A percentile compares a stretch with the other conserved stretches of the same genome.
phyloP scores from a whole-genome alignment of 2,797 vertebrate genomes.

The Oreochromis grahami region DNA sequence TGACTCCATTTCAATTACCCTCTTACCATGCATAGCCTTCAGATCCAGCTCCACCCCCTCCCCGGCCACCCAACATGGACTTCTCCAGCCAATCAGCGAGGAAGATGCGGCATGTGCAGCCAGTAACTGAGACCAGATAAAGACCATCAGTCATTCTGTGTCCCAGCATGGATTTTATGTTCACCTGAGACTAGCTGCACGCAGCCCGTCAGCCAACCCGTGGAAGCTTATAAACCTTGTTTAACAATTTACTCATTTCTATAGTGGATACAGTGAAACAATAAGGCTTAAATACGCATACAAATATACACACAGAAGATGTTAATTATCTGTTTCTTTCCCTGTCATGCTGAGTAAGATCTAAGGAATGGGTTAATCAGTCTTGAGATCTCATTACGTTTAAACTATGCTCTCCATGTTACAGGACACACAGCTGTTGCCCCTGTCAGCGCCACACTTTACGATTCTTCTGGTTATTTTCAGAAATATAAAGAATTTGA shows the following conservation, averaged over 20 bases:
- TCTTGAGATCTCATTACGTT: background rate
- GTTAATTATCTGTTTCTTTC: background rate
- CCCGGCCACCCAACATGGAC: slow-evolving; percentile 44
- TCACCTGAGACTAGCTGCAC: slow-evolving; percentile 43
- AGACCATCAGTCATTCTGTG: slow-evolving; percentile 59
- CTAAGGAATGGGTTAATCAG: background rate
- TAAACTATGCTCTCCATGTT: background rate
- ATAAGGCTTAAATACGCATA: background rate
- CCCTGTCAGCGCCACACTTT: background rate
- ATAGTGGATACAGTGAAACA: background rate
- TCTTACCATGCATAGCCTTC: slow-evolving; percentile 75
- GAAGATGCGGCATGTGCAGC: slow-evolving; percentile 47
- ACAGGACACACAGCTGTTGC: background rate
- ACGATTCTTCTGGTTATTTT: slow-evolving; percentile 23
- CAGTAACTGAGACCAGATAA: slow-evolving; percentile 58
- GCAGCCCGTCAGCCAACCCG: slow-evolving; percentile 50
- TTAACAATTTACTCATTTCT: slow-evolving; percentile 33
- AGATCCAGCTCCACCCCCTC: slow-evolving; percentile 7
- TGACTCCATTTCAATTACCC: slow-evolving; percentile 84
- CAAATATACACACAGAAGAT: background rate
- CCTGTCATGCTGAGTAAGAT: background rate
- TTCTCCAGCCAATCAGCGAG: slow-evolving; percentile 53
- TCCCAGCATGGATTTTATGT: slow-evolving; percentile 44
- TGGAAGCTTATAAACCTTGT: slow-evolving; percentile 58
- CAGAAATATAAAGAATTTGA: slow-evolving; percentile 97